Evolutionary conservation across 2,113 vertebrate genomes (phyloP), one percentile per base, ranked within the genome.

Genomic region (Synchiropus splendidus): DNA sequence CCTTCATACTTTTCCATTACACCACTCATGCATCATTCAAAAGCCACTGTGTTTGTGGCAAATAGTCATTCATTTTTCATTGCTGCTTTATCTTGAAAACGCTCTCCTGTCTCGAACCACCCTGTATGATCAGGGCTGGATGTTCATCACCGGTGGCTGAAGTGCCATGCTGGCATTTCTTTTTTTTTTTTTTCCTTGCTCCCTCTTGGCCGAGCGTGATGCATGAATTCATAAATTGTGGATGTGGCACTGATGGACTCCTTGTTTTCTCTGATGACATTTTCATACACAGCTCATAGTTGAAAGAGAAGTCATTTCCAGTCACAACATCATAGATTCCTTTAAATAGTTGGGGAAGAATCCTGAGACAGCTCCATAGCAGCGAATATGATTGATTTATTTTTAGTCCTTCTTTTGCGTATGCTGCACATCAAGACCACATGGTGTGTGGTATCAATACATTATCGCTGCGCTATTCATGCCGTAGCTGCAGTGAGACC

Each of bases 31-130:
- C 79, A 83, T 79, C 63, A 79, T 84, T 78, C 74, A 83, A 47
- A 44, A 69, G 64, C 42, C 49, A 57, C 70, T 48, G 61, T 79
- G 75, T 83, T 80, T 80, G 67, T 77, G 77, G 63, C 74, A 76
- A 71, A 80, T 73, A 72, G 57, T 72, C 55, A 79, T 84, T 73
- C 35, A 81, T 80, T 70, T 81, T 84, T 81, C 45, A 84, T 79
- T 17, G 51, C 39, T 45, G 65, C 59, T 67, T 70, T 67, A 78
- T 72, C 62, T 69, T 48, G 50, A 65, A 74, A 73, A 67, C 37
- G 57, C 49, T 57, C 42, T 64, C 37, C 40, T 51, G 52, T 67
- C 48, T 36, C 10, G 38, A 48, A 41, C 54, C 61, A 47, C 31
- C 41, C 53, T 10, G 13, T 51, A 16, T 44, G 47, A 68, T 67